Conservation (phyloP, 2,888 invertebrate species). For the Pachydiplax longipennis region DNA sequence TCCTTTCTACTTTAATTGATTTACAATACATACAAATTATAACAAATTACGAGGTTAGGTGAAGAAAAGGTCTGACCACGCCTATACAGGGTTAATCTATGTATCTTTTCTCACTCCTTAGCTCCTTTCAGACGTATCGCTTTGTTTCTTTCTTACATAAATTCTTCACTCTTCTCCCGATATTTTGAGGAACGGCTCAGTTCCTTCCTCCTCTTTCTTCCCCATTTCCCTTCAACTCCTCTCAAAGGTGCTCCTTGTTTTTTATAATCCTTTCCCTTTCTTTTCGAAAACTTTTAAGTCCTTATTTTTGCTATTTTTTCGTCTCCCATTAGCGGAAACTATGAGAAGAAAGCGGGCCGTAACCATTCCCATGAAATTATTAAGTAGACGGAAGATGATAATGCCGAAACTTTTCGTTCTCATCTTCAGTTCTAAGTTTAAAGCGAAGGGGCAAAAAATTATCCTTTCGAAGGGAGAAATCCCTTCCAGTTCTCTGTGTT, state of each 20-base stretch:
- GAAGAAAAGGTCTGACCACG: too few species aligned
- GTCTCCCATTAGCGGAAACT: neutral
- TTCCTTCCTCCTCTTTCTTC: neutral
- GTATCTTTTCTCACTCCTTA: neutral
- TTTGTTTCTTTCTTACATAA: neutral
- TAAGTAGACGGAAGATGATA: neutral
- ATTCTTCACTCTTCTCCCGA: neutral
- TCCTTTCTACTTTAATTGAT: too few species aligned
- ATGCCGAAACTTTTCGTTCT: neutral
- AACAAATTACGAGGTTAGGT: too few species aligned
- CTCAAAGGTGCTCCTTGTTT: neutral
- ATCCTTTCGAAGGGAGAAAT: too few species aligned
- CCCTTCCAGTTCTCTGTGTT: too few species aligned
- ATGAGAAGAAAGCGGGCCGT: neutral
- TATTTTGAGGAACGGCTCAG: neutral
- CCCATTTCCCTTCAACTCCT: neutral
- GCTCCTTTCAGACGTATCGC: neutral
- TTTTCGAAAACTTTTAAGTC: neutral
- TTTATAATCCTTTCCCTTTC: neutral
- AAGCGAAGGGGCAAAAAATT: neutral
- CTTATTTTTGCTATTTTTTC: neutral
- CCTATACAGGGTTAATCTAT: too few species aligned
- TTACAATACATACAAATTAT: too few species aligned
- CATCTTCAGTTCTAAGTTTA: neutral
- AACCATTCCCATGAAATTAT: neutral